Evolutionary conservation across 2,113 vertebrate species (phyloP).

Genomic region (Stigmatopora nigra): DNA sequence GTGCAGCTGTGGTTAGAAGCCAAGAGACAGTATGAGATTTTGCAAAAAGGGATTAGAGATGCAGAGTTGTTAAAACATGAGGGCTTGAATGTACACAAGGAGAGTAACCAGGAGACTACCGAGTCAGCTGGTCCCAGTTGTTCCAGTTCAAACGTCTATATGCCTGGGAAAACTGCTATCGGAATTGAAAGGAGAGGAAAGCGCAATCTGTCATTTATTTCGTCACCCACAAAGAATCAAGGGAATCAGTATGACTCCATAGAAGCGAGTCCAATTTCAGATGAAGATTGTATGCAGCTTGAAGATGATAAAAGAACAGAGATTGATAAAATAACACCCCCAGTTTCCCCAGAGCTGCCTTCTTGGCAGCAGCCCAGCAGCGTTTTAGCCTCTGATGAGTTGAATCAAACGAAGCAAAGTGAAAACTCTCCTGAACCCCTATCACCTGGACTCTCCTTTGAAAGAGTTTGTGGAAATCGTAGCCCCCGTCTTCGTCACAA

Average conservation of each 20-base stretch:
- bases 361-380: slow-evolving; percentile 78
- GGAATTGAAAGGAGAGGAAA: slow-evolving; percentile 57
- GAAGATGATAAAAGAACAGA: slow-evolving; percentile 48
- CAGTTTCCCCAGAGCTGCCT: slow-evolving; percentile 75
- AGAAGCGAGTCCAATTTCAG: slow-evolving; percentile 43
- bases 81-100: not conserved
- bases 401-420: slow-evolving; percentile 23
- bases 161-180: slow-evolving; percentile 41
- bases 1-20: slow-evolving; percentile 92
- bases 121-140: slow-evolving; percentile 28
- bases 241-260: slow-evolving; percentile 44
- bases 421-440: slow-evolving; percentile 31
- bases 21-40: slow-evolving; percentile 82
- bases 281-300: slow-evolving; percentile 19
- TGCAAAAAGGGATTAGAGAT: slow-evolving; percentile 66
- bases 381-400: slow-evolving; percentile 35
- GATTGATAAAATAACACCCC: slow-evolving; percentile 65
- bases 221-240: slow-evolving; percentile 36
- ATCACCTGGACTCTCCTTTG: slow-evolving; percentile 35
- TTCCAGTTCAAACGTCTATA: slow-evolving; percentile 12
- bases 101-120: not conserved
- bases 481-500: slow-evolving; percentile 53
- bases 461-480: slow-evolving; percentile 17
- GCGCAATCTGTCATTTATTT: slow-evolving; percentile 50
- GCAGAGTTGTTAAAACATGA: slow-evolving; percentile 10